These are phyloP conservation scores for Spongilla lacustris DNA, from an alignment of 37 sponge, comb jelly and placozoan genomes.

Conservation along the genomic window DNA sequence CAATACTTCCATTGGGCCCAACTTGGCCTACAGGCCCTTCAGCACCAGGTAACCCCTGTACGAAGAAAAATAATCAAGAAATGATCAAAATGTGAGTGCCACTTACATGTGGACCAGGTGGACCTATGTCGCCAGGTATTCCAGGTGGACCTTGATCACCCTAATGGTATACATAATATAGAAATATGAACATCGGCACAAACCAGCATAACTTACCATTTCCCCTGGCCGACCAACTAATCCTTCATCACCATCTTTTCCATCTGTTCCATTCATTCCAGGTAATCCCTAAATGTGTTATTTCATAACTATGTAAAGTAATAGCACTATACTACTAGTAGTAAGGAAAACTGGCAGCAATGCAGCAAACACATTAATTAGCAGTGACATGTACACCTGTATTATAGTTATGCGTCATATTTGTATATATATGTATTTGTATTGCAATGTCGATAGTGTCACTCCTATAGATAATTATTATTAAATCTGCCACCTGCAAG, in stretches of 20 bases:
- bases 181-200: background rate
- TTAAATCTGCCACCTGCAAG: no score
- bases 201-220: background rate
- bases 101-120: background rate
- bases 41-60: background rate
- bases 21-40: background rate
- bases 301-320: background rate
- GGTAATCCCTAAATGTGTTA: background rate
- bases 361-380: no score
- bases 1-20: background rate
- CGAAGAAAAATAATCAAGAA: no score
- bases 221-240: constrained; percentile 13
- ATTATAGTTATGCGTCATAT: no score
- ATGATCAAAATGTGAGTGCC: background rate
- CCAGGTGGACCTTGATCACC: constrained; percentile 8
- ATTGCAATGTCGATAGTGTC: no score
- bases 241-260: constrained; percentile 15
- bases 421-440: no score
- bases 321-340: no score
- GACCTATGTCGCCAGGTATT: background rate
- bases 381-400: no score
- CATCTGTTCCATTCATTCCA: background rate
- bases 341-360: no score
- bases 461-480: no score
- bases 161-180: background rate